These are phyloP conservation scores for Eleginops maclovinus DNA, from an alignment of 2,113 vertebrate genomes.

Conservation along the genomic window DNA sequence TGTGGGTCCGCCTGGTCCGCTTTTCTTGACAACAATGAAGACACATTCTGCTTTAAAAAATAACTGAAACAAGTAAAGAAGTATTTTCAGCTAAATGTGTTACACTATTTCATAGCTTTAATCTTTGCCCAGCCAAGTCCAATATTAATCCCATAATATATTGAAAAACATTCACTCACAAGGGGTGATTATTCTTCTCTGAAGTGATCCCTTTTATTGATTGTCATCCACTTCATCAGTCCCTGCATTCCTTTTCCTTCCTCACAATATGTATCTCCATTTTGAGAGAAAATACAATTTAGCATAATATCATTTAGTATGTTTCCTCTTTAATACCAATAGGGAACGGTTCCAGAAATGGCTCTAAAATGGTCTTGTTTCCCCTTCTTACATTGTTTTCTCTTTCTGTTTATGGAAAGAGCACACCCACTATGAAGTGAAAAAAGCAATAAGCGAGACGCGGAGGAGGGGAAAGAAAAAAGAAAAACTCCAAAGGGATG, in stretches of 20 bases:
- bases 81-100: too few species aligned
- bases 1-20: too few species aligned
- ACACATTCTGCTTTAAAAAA: too few species aligned
- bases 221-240: conserved; percentile 32
- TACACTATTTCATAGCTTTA: neutral
- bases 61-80: too few species aligned
- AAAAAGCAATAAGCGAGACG: conserved; percentile 7
- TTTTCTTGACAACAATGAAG: too few species aligned
- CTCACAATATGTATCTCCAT: neutral
- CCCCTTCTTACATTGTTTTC: neutral
- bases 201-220: conserved; percentile 10
- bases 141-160: too few species aligned
- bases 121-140: neutral
- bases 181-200: neutral
- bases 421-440: conserved; percentile 5
- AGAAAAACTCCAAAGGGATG: neutral
- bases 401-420: neutral
- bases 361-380: neutral
- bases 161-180: neutral
- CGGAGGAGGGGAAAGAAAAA: neutral
- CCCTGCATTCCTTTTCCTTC: neutral
- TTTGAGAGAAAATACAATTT: neutral
- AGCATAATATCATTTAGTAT: neutral
- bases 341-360: neutral
- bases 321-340: neutral